phyloP scores from a whole-genome alignment of 2,113 vertebrate genomes.

The Halcyon senegalensis region DNA sequence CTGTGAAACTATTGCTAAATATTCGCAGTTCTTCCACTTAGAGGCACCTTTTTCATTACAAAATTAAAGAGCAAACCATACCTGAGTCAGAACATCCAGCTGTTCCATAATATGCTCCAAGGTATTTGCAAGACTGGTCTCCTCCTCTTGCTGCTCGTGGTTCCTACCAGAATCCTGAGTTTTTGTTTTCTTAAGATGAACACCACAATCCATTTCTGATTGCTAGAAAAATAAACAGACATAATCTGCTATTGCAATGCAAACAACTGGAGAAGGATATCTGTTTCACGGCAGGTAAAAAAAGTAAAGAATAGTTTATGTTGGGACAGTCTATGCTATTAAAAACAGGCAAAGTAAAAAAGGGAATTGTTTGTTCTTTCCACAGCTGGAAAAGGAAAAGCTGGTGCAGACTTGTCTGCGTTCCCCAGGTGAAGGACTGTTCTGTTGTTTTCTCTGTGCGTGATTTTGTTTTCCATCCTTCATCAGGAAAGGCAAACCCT shows the following conservation, averaged over 20 bases:
- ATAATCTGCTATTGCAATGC: neutral
- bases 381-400: constrained; percentile 10
- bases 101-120: constrained; percentile 93
- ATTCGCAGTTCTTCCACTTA: neutral
- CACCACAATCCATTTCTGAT: constrained; percentile 58
- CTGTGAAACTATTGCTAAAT: neutral
- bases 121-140: constrained; percentile 75
- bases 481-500: neutral
- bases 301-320: neutral
- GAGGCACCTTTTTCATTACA: neutral
- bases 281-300: neutral
- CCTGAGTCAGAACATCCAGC: constrained; percentile 94
- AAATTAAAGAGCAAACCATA: constrained; percentile 63
- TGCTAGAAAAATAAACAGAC: constrained; percentile 50
- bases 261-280: neutral
- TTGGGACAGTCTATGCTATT: neutral
- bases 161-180: constrained; percentile 57
- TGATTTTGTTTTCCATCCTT: neutral
- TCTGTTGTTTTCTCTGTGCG: neutral
- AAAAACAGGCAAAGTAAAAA: neutral
- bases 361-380: neutral
- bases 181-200: constrained; percentile 63
- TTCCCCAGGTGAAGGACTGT: neutral
- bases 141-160: constrained; percentile 52
- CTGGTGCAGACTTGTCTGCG: neutral